Conservation (phyloP, 2,888 invertebrate genomes). For the Macropis europaea region DNA sequence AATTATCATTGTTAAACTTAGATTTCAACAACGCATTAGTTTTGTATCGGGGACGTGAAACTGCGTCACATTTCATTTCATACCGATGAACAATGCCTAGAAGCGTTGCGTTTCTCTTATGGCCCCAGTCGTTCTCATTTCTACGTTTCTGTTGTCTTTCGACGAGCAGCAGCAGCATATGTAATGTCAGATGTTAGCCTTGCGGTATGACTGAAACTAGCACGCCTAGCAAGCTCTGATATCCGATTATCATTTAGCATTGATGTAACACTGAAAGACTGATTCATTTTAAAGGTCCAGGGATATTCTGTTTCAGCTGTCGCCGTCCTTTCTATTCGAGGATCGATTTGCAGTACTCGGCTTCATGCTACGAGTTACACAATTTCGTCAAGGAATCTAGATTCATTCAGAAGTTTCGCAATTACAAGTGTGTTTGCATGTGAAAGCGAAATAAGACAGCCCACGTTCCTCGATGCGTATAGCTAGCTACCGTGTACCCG, state of each 20-base stretch:
- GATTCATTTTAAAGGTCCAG: slow-evolving; percentile 2
- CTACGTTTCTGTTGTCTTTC: slow-evolving; percentile 1
- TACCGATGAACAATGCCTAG: slow-evolving; percentile 21
- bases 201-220: slow-evolving; percentile 20
- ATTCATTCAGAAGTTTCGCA: slow-evolving; percentile 65
- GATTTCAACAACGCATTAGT: slow-evolving; percentile 46
- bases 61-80: slow-evolving; percentile 34
- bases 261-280: slow-evolving; percentile 12
- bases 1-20: slow-evolving; percentile 44
- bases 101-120: slow-evolving; percentile 1
- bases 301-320: slow-evolving; percentile 41
- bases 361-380: slow-evolving; percentile 23
- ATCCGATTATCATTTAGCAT: slow-evolving; percentile 22
- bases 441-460: slow-evolving; percentile 54
- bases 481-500: background rate
- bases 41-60: slow-evolving; percentile 44
- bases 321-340: slow-evolving; percentile 16
- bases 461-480: slow-evolving; percentile 15
- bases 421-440: slow-evolving; percentile 54
- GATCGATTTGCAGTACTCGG: slow-evolving; percentile 42
- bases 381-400: slow-evolving; percentile 55
- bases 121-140: background rate
- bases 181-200: slow-evolving; percentile 30
- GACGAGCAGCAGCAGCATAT: background rate
- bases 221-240: background rate